phyloP scores from a whole-genome alignment of 2,113 vertebrate genomes.

The Ovis aries region ARS-UI_Ramb_v3.0 NC_056069.1:641001-641500 shows the following conservation, averaged over 20 bases:
- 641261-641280: background rate
- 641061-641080: background rate
- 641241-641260: background rate
- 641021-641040: background rate
- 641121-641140: too few species aligned
- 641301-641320: fast-evolving
- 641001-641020: background rate
- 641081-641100: background rate
- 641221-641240: background rate
- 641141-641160: background rate
- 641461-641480: fast-evolving
- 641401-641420: background rate
- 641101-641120: background rate
- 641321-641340: background rate
- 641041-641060: background rate
- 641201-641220: background rate
- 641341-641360: background rate
- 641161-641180: background rate
- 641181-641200: fast-evolving
- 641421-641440: background rate
- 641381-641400: background rate
- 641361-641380: background rate
- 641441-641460: fast-evolving
- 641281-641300: background rate
- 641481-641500: fast-evolving